Evolutionary conservation across 37 sponge, comb jelly and placozoan species (phyloP), one percentile per base, ranked within the genome.

Genomic region (Haliclona indistincta): DNA sequence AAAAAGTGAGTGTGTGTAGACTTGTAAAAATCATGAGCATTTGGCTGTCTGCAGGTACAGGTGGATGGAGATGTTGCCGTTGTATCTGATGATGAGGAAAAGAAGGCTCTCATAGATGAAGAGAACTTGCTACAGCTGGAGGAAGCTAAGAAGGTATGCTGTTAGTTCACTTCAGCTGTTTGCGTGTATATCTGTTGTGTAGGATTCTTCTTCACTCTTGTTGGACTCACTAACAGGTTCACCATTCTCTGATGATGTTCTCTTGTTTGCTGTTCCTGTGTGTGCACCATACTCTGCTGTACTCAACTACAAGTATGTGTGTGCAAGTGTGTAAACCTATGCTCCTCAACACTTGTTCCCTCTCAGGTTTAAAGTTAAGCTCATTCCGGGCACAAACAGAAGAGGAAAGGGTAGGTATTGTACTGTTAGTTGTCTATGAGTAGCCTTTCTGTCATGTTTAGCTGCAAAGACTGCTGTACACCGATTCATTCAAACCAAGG

Each of bases 201-300:
- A n/a, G n/a, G n/a, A n/a, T 69, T 23, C 64, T 56, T 3, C 37
- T 25, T 22, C 41, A 15, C 37, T 71, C 77, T 77, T 84, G 82
- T 33, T 91, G 51, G 85, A 93, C 71, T 68, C 88, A 33, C 68
- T 96, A 15, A 96, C 97, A 13, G 94, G 94, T 19, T 86, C 84
- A 39, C 97, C 97, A 0, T 0, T 86, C 1, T 63, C 85, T 15
- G 85, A 93, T 51, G 99, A 98, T 65, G 54, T 86, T 42, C 62
- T 98, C 40, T 67, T 93, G 25, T 98, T 90, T 79, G 94, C 94
- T 38, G 76, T 98, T 67, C 91, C 94, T 28, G 88, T 95, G 23
- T 92, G 94, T 84, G 99, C 94, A 25, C 99, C 99, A 1, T 98
- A 98, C 62, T 62, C 79, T n/a, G 78, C 94, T 26, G 43, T 93